Percentiles rank a stretch among this genome's conserved stretches.
Evolutionary conservation across 2,888 invertebrate species (phyloP).

Genomic region (Caenorhabditis sulstoni): DNA sequence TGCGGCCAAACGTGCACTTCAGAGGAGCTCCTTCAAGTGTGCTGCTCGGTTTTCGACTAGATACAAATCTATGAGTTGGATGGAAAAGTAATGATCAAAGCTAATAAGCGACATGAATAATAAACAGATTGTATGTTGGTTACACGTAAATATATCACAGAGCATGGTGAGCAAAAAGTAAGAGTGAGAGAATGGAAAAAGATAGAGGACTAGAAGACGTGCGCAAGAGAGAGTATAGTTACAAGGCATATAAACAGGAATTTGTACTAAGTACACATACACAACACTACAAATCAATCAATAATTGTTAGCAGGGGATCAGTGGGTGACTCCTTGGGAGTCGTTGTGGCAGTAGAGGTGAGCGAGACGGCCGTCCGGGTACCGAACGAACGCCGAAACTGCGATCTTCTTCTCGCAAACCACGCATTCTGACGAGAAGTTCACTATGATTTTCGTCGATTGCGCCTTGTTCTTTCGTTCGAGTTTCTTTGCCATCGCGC

Average conservation of each 20-base stretch:
- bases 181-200: background rate
- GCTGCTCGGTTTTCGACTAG: slow-evolving; percentile 27
- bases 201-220: slow-evolving; percentile 13
- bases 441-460: slow-evolving; percentile 89
- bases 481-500: slow-evolving; percentile 86
- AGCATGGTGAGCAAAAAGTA: background rate
- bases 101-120: slow-evolving; percentile 13
- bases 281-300: background rate
- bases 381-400: slow-evolving; percentile 93
- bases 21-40: slow-evolving; percentile 22
- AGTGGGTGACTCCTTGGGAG: slow-evolving; percentile 9
- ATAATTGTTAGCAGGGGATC: slow-evolving; percentile 2
- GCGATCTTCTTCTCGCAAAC: slow-evolving; percentile 95
- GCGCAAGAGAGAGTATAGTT: background rate
- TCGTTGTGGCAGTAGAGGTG: slow-evolving; percentile 88
- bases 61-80: background rate
- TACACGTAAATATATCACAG: slow-evolving; percentile 14
- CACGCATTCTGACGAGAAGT: slow-evolving; percentile 90
- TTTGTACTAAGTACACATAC: slow-evolving; percentile 12
- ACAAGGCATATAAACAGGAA: slow-evolving; percentile 19
- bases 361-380: slow-evolving; percentile 91
- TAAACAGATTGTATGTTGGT: slow-evolving; percentile 21
- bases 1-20: slow-evolving; percentile 26
- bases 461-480: slow-evolving; percentile 86
- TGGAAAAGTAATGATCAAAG: too few relatives aligned